A percentile compares a stretch with the other conserved stretches of the same genome.
phyloP scores from a whole-genome alignment of 2,888 invertebrate genomes.

The Tethea ocularis region DNA sequence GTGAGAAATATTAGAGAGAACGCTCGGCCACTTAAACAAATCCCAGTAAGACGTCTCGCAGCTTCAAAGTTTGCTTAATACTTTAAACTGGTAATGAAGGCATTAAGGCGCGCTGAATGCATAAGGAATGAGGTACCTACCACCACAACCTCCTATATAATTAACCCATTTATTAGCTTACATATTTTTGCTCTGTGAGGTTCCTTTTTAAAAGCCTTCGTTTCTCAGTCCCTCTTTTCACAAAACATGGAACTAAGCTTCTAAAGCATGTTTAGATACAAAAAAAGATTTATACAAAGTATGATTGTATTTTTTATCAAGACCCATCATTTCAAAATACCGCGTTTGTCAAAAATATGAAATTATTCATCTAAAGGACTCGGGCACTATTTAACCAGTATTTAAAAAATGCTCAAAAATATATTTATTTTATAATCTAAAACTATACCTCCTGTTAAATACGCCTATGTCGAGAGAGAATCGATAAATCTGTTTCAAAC shows the following conservation, averaged over 20 bases:
- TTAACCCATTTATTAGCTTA: conserved; percentile 58
- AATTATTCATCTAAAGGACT: no score
- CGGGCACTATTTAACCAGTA: no score
- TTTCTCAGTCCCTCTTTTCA: background rate
- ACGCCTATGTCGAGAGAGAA: background rate
- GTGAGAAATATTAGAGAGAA: conserved; percentile 43
- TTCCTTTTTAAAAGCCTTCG: conserved; percentile 12
- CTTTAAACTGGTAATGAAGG: conserved; percentile 83
- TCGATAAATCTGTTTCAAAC: conserved; percentile 16
- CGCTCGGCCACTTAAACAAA: conserved; percentile 65
- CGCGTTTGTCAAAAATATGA: no score
- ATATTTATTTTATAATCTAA: no score
- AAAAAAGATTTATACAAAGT: no score
- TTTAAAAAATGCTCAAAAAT: no score
- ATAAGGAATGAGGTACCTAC: conserved; percentile 68
- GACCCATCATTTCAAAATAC: no score
- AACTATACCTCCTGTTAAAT: background rate
- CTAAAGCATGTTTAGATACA: no score
- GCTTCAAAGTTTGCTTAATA: conserved; percentile 77
- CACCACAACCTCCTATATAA: conserved; percentile 66
- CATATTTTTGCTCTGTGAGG: conserved; percentile 38
- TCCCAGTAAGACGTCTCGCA: conserved; percentile 64
- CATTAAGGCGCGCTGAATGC: conserved; percentile 80
- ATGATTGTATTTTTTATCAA: no score
- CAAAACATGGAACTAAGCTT: no score